Evolutionary conservation across 2,888 invertebrate genomes (phyloP), one percentile per base, ranked within the genome.

Genomic region (Sipunculus nudus): DNA sequence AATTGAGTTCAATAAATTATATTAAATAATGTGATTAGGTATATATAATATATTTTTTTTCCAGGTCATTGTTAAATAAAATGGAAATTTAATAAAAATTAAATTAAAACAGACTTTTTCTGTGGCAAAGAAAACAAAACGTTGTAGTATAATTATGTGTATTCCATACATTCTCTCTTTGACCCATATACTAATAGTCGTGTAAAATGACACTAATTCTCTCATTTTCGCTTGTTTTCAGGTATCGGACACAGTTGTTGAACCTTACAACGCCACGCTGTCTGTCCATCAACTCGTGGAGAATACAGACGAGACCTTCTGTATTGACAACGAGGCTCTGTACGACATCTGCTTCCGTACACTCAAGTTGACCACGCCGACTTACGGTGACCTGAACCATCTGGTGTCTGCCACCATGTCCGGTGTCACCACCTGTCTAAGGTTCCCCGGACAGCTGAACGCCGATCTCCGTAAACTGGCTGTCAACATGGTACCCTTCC

Each of bases 271-370:
- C 80, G 93, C 93, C 63, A 92, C 93, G 10, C 87, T 93, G 50
- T 93, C 93, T 84, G 47, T 68, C 21, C 61, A 57, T 49, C 68
- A 68, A 25, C 59, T 93, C 72, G 91, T 93, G 66, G 92, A 93
- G 84, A 92, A 92, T 84, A 92, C 92, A 47, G 92, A 93, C 78
- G 92, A 92, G 84, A 92, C 92, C 1, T 92, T 90, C 81, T 92
- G 92, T 85, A 92, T 93, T 52, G 92, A 93, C 85, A 93, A 92
- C 84, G 93, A 93, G 81, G 93, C 93, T 50, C 86, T 93, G 13
- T 93, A 93, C 84, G 92, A 93, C 78, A 93, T 93, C 76, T 93
- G 93, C 86, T 93, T 93, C 86, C 88, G 93, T 76, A 93, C 93
- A n/a, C 86, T 93, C 50, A 87, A 87, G 74, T 78, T 87, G 61